A percentile compares a stretch with the other conserved stretches of the same genome.
These are phyloP conservation scores for Eurytoma californica DNA, from an alignment of 2,888 invertebrate species.

Conservation along the genomic window DNA sequence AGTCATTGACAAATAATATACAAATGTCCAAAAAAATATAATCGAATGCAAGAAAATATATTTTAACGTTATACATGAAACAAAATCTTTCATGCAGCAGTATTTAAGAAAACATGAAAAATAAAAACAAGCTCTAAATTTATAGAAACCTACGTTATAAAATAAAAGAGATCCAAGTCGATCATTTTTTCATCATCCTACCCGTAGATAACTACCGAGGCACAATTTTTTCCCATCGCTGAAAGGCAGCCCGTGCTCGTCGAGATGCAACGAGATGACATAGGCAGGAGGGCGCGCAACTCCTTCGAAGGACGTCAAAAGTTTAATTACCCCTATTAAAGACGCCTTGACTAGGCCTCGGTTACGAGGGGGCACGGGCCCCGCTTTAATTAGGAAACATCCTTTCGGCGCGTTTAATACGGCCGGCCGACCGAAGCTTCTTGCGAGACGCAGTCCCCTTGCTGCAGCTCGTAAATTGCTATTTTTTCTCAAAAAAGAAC, in stretches of 20 bases:
- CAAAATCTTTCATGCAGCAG: too few species aligned
- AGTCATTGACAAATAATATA: too few species aligned
- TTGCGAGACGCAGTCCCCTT: neutral
- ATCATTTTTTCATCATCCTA: too few species aligned
- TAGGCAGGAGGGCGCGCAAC: neutral
- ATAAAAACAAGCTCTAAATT: too few species aligned
- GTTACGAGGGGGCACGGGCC: neutral
- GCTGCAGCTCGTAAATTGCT: neutral
- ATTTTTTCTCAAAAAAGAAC: constrained; percentile 5
- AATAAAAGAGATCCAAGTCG: too few species aligned
- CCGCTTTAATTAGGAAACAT: constrained; percentile 54
- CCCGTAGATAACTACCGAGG: too few species aligned
- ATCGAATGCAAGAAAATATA: too few species aligned
- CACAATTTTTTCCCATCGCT: neutral
- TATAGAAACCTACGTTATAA: too few species aligned
- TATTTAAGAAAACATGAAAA: too few species aligned
- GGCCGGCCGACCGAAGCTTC: constrained; percentile 6
- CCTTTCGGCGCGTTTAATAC: constrained; percentile 41
- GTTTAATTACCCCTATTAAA: constrained; percentile 59
- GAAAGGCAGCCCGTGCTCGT: too few species aligned
- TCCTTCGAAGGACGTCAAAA: constrained; percentile 48
- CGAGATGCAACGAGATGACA: neutral
- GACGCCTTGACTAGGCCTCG: constrained; percentile 24
- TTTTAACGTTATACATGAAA: too few species aligned
- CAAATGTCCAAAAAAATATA: too few species aligned